Conservation (phyloP, 2,797 vertebrate species). For the Lepilemur septentrionalis region DNA sequence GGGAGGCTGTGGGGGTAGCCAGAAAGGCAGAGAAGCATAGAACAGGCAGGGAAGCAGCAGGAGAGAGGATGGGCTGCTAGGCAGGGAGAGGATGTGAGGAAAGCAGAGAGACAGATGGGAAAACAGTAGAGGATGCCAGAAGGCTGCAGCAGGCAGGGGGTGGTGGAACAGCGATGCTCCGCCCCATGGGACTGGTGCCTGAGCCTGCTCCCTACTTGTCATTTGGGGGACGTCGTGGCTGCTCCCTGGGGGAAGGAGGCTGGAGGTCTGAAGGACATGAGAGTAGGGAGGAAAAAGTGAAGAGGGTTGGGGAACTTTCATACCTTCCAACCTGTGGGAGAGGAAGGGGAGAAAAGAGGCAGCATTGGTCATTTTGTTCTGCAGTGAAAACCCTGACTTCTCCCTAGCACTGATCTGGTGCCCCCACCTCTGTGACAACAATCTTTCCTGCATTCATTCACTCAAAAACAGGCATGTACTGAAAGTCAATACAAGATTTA, state of each 20-base stretch:
- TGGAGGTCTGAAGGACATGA: background rate
- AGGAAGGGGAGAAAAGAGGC: background rate
- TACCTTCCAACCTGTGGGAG: conserved; percentile 43
- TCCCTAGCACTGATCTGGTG: background rate
- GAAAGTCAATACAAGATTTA: background rate
- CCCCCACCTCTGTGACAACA: background rate
- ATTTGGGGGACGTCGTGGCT: background rate
- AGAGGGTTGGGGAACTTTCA: background rate
- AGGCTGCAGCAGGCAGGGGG: background rate
- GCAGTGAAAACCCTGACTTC: background rate
- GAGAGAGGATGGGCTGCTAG: conserved; percentile 48
- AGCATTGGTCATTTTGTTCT: background rate
- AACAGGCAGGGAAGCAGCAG: conserved; percentile 67
- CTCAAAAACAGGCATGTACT: background rate
- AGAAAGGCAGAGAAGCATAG: conserved; percentile 15
- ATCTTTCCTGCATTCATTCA: background rate
- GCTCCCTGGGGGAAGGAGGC: background rate
- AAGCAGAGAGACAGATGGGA: conserved; percentile 70
- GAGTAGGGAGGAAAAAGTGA: background rate
- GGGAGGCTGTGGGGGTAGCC: conserved; percentile 13
- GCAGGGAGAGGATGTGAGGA: conserved; percentile 53
- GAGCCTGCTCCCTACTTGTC: background rate
- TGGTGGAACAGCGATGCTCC: background rate
- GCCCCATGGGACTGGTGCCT: background rate
- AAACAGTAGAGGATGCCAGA: conserved; percentile 49